Evolutionary conservation across 2,797 vertebrate genomes (phyloP).

Genomic region (Lemur catta): DNA sequence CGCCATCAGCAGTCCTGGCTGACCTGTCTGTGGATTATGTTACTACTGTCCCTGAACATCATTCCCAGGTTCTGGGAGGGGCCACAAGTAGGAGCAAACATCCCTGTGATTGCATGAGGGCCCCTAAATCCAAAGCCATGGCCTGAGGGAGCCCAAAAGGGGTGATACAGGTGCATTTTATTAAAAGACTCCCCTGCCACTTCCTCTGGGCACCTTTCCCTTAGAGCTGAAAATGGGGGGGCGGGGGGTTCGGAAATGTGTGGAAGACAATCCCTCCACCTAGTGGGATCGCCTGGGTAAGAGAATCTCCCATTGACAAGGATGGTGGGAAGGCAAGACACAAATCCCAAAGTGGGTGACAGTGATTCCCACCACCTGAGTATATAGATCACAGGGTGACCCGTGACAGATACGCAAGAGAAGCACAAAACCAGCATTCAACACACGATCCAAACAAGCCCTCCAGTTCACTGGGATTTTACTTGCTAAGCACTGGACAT

Average conservation of each 20-base stretch:
- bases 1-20: neutral
- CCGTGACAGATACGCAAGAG: neutral
- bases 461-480: neutral
- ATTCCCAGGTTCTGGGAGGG: neutral
- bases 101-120: neutral
- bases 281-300: neutral
- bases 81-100: neutral
- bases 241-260: neutral
- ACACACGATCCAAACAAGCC: neutral
- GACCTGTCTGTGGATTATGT: neutral
- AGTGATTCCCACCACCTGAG: neutral
- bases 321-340: neutral
- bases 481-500: neutral
- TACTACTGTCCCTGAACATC: neutral
- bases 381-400: neutral
- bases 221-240: neutral
- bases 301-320: neutral
- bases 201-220: neutral
- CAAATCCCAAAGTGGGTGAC: accelerated
- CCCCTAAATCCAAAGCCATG: neutral
- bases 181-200: neutral
- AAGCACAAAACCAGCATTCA: neutral
- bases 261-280: neutral
- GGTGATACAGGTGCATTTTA: neutral
- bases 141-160: neutral